Percentiles rank a stretch among this genome's conserved stretches.
phyloP scores from a whole-genome alignment of 2,797 vertebrate genomes.

The Manis crassicaudata region DNA sequence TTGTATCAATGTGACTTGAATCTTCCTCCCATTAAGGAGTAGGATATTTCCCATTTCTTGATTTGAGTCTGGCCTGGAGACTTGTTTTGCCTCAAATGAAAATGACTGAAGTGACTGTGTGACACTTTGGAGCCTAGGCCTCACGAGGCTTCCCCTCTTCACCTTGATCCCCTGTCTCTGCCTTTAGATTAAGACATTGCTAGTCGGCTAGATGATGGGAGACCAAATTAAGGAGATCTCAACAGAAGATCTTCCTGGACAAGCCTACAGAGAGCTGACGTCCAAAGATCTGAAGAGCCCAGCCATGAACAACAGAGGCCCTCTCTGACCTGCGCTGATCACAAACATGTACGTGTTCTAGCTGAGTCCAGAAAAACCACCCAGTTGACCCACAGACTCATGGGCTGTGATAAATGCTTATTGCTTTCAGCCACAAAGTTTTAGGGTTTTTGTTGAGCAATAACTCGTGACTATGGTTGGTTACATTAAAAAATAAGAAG shows the following conservation, averaged over 20 bases:
- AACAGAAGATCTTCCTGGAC: not conserved
- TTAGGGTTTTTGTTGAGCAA: not conserved
- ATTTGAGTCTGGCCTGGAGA: not conserved
- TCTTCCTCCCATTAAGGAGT: not conserved
- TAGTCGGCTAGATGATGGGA: not conserved
- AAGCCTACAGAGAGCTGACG: not conserved
- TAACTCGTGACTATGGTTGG: not conserved
- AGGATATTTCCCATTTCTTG: not conserved
- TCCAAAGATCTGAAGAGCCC: not conserved
- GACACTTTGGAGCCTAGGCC: not conserved
- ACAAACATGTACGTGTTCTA: not conserved
- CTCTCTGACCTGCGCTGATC: not conserved
- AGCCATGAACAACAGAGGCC: not conserved
- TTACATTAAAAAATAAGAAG: conserved; percentile 25
- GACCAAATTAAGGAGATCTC: not conserved
- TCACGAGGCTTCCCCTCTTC: not conserved
- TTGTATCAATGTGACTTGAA: not conserved
- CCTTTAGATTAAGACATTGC: not conserved
- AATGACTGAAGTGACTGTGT: not conserved
- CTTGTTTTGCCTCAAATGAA: not conserved
- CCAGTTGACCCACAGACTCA: not conserved
- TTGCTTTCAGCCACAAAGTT: not conserved
- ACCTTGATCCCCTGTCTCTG: not conserved
- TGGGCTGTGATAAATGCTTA: not conserved
- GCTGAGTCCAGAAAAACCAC: not conserved